Evolutionary conservation across 2,888 invertebrate genomes (phyloP).

Genomic region (Lepidochitona cinerea): DNA sequence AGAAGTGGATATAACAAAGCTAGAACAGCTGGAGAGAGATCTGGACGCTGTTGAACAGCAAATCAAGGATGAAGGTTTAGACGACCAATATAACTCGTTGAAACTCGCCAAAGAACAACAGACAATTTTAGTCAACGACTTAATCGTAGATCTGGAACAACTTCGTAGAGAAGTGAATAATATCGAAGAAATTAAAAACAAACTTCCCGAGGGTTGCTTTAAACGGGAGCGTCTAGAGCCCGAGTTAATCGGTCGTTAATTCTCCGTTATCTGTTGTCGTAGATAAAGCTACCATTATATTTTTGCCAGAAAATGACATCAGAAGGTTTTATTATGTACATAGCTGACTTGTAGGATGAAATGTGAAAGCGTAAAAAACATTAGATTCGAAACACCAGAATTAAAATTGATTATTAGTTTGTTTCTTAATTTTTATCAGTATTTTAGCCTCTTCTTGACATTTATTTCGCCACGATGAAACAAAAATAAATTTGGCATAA

Average conservation of each 20-base stretch:
- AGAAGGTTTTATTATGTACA: no score
- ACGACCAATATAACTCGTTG: constrained; percentile 50
- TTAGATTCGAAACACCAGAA: no score
- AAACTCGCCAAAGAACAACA: constrained; percentile 40
- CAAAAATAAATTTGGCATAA: no score
- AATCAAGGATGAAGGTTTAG: constrained; percentile 56
- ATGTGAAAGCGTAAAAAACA: no score
- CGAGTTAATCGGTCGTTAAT: not conserved
- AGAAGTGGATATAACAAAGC: constrained; percentile 53
- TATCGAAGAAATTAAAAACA: constrained; percentile 61
- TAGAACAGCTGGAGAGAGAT: constrained; percentile 69
- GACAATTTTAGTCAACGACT: not conserved
- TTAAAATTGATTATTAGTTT: no score
- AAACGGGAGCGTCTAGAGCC: constrained; percentile 33
- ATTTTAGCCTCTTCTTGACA: no score
- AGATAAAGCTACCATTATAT: no score
- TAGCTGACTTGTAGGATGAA: no score
- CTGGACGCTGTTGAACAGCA: constrained; percentile 62
- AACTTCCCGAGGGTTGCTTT: constrained; percentile 65
- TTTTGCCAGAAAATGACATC: no score
- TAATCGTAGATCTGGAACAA: not conserved
- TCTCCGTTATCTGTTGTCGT: no score
- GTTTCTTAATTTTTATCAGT: no score
- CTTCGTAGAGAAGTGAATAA: constrained; percentile 37
- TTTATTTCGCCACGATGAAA: no score